Evolutionary conservation across 2,888 invertebrate genomes (phyloP).

Genomic region (Tridacna gigas): DNA sequence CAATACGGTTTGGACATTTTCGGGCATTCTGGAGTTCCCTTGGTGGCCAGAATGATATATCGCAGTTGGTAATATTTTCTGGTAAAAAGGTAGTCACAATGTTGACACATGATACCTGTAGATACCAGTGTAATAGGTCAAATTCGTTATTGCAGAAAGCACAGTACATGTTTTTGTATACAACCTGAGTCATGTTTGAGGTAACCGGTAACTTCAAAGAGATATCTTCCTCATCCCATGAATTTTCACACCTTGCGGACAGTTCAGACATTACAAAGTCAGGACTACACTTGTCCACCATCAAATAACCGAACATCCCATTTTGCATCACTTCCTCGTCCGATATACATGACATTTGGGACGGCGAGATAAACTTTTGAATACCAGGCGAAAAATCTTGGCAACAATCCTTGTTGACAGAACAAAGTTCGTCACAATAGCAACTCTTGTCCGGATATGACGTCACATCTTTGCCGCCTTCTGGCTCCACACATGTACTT

Average conservation of each 20-base stretch:
- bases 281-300: slow-evolving; percentile 39
- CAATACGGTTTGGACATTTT: slow-evolving; percentile 15
- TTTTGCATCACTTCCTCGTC: slow-evolving; percentile 15
- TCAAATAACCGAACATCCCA: slow-evolving; percentile 21
- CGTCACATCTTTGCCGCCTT: neutral
- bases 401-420: slow-evolving; percentile 25
- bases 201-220: slow-evolving; percentile 2
- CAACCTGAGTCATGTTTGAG: slow-evolving; percentile 1
- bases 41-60: slow-evolving; percentile 26
- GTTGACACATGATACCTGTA: slow-evolving; percentile 38
- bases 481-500: too few relatives aligned
- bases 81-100: neutral
- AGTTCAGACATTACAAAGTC: slow-evolving; percentile 9
- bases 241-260: slow-evolving; percentile 31
- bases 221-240: neutral
- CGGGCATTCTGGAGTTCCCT: slow-evolving; percentile 1
- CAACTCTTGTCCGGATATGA: slow-evolving; percentile 36
- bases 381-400: neutral
- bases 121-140: slow-evolving; percentile 49
- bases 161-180: slow-evolving; percentile 69
- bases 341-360: slow-evolving; percentile 30
- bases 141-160: slow-evolving; percentile 60
- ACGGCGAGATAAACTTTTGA: neutral
- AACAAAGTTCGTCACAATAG: slow-evolving; percentile 30
- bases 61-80: neutral